Evolutionary conservation across 2,797 vertebrate species (phyloP), one percentile per base, ranked within the genome.

Genomic region (Limnodromus scolopaceus): DNA sequence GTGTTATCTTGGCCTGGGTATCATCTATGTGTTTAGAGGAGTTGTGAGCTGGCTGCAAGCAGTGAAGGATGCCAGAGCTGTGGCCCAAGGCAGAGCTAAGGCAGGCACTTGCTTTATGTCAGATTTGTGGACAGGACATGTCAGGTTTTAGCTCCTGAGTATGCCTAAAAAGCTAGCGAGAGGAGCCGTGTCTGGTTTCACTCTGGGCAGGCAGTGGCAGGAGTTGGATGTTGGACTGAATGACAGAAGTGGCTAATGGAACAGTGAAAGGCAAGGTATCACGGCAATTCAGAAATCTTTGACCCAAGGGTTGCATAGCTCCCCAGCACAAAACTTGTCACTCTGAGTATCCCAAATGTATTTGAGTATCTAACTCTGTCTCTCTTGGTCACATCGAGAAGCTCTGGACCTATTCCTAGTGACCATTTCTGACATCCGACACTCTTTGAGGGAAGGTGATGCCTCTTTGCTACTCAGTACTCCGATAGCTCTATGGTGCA

Each of bases 1-100:
- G 51, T 53, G 28, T 69, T 27, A 20, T 63, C 19, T 14, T 23
- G 48, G 23, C n/a, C 4, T 0, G 0, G 28, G 19, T 8, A 10
- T 70, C 58, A 32, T 3, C 49, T 2, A 0, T 65, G 22, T 41
- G 14, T 53, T 89, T 41, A 28, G 55, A 63, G 22, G 43, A 84
- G 19, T 43, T 18, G 68, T 17, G 58, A 69, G 57, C n/a, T 82
- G 54, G 30, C 32, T 92, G 74, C 4, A 15, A 41, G 38, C 34
- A 23, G 49, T 12, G 75, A 55, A 68, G 53, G 27, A 43, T 64
- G 43, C n/a, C 8, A 4, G 36, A 92, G n/a, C n/a, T 53, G 68
- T 18, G 4, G 34, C 55, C 19, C 27, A 6, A 87, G 48, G 41
- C 45, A 64, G 46, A 78, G 28, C 51, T 51, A 71, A 46, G 43